Evolutionary conservation across 2,888 invertebrate genomes (phyloP), one percentile per base, ranked within the genome.

Genomic region (Pheosia gnoma): DNA sequence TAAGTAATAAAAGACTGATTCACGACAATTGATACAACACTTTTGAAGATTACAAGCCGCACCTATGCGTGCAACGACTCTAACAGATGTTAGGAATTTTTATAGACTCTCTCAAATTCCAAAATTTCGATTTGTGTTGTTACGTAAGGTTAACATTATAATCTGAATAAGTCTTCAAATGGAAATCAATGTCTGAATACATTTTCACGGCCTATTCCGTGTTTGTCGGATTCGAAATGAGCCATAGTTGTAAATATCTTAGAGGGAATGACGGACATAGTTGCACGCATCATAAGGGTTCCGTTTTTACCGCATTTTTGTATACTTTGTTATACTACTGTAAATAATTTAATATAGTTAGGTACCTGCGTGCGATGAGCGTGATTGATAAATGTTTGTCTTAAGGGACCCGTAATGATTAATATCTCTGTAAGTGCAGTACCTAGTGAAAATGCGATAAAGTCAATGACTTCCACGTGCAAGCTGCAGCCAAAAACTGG

Each of bases 1-100:
- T 64, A 67, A 74, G 76, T 78, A 78, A 77, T 68, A 73, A 72
- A 71, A 80, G 71, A 74, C 67, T 60, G 59, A 71, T 67, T 69
- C 60, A 59, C 59, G 64, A 38, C 61, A 72, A 68, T 72, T 72
- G 70, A 68, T 70, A 70, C 60, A 66, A 64, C 75, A 71, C 74
- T 70, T 64, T 62, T 10, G 69, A 47, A 69, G 68, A 77, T 72
- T 68, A 77, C 63, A 73, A n/a, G 54, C 25, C 53, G 37, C 38
- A 39, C 55, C 25, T 53, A 38, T 58, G 36, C 10, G 3, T 53
- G 53, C 37, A 53, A 47, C 47, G 43, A 43, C 47, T n/a, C 11
- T 9, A 45, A 47, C 47, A 5, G 49, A 49, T 13, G 25, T 51
- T 51, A 0, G 51, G 51, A 51, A 51, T 51, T 51, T 51, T 51